These are phyloP conservation scores for Naso thynnoides DNA, from an alignment of 2,797 vertebrate genomes.

Conservation along the genomic window DNA sequence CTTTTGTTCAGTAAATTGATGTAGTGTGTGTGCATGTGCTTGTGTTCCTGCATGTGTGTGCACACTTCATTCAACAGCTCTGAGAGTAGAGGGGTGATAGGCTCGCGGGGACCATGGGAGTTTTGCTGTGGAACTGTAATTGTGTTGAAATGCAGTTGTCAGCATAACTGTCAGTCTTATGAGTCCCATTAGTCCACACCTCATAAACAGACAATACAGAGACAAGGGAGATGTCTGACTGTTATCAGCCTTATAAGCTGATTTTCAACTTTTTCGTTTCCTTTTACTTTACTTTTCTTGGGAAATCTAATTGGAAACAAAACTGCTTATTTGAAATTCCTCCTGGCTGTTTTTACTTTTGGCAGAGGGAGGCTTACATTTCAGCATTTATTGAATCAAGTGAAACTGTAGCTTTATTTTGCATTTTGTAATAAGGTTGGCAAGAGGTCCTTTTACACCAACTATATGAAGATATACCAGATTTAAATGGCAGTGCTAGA, in stretches of 20 bases:
- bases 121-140: conserved; percentile 78
- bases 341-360: conserved; percentile 38
- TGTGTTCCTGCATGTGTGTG: conserved; percentile 14
- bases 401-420: conserved; percentile 74
- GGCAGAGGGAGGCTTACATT: conserved; percentile 47
- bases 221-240: conserved; percentile 53
- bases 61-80: conserved; percentile 63
- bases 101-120: conserved; percentile 70
- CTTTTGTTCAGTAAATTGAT: conserved; percentile 62
- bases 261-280: conserved; percentile 42
- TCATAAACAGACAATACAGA: conserved; percentile 78
- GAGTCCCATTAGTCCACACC: conserved; percentile 78
- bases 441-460: conserved; percentile 72
- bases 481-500: conserved; percentile 56
- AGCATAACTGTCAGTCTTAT: conserved; percentile 81
- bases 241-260: conserved; percentile 66
- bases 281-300: conserved; percentile 7
- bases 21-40: conserved; percentile 14
- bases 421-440: conserved; percentile 55
- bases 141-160: conserved; percentile 82
- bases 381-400: conserved; percentile 65
- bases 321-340: conserved; percentile 31
- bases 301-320: conserved; percentile 53
- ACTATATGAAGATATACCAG: conserved; percentile 62
- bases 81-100: conserved; percentile 70